Conservation (phyloP, 1,140 invertebrate genomes). For the Drosophila orena region DNA sequence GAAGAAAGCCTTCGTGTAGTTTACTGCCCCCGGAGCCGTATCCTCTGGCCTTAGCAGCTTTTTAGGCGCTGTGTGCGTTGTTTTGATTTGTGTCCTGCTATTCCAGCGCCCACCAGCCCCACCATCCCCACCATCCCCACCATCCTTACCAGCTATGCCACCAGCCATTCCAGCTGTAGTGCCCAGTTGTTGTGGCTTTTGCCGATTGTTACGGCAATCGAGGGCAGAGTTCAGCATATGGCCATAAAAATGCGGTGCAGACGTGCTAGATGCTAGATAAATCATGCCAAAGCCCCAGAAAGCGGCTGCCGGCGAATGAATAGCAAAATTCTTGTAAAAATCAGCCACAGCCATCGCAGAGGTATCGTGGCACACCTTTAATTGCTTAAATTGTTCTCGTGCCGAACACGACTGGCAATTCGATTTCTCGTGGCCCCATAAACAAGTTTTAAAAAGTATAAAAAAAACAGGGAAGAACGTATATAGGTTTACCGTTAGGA, state of each 20-base stretch:
- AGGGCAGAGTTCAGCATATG: conserved; percentile 53
- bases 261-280: conserved; percentile 67
- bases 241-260: conserved; percentile 77
- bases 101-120: conserved; percentile 13
- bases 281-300: conserved; percentile 65
- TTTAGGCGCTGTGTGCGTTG: conserved; percentile 70
- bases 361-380: conserved; percentile 41
- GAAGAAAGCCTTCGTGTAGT: conserved; percentile 67
- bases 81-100: conserved; percentile 75
- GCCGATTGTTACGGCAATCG: conserved; percentile 43
- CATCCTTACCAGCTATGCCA: no score
- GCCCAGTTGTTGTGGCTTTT: conserved; percentile 69
- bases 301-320: conserved; percentile 53
- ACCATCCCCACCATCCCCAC: not conserved
- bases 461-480: conserved; percentile 18
- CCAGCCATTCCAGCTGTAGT: conserved; percentile 31
- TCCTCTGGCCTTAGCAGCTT: conserved; percentile 50
- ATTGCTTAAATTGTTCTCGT: conserved; percentile 68
- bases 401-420: conserved; percentile 34
- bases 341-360: conserved; percentile 20
- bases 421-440: conserved; percentile 69
- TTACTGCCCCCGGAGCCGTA: conserved; percentile 54
- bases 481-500: conserved; percentile 56
- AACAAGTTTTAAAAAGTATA: conserved; percentile 63
- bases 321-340: conserved; percentile 62